Evolutionary conservation across 2,113 vertebrate species (phyloP), one percentile per base, ranked within the genome.

Genomic region (Platichthys flesus): DNA sequence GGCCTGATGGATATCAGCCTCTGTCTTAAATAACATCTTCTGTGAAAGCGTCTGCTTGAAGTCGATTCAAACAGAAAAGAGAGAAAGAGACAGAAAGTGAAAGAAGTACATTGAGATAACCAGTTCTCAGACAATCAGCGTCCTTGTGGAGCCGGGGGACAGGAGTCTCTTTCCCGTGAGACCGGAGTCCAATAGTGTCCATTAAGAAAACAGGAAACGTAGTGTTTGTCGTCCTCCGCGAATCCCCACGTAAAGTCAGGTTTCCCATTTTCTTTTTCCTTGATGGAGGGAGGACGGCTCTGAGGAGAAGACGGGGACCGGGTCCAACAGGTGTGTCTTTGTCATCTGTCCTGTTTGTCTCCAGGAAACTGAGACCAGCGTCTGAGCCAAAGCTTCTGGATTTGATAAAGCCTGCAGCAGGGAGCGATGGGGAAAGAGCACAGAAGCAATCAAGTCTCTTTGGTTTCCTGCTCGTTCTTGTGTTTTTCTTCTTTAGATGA

Each of bases 11-110:
- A 56, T 75, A 90, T 88, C 91, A 85, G 81, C 75, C 78, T 21
- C 75, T 8, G 76, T 89, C 90, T 91, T 90, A 84, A 90, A 84
- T 91, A 89, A 89, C 90, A 15, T 56, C 74, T 78, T 63, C 70
- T 54, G 63, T 60, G 76, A 84, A 79, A 45, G 61, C 55, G 9
- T 65, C 75, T 73, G 71, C 5, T 82, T 65, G 63, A 71, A 64
- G 64, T 57, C 42, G 67, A 82, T 78, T 85, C 67, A 73, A 76
- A 84, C 62, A 67, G 63, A 71, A 71, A 40, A 51, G 9, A 67
- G 5, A 71, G 14, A 64, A 16, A 9, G 16, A 9, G 51, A 71
- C 52, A 45, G 13, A 64, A 14, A 76, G 23, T 63, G 15, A 70
- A 31, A 71, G 51, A 79, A 77, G 79, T 40, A 74, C 70, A 67